Conservation (phyloP, 64 coral and sea anemone species). For the Montipora cactus region DNA sequence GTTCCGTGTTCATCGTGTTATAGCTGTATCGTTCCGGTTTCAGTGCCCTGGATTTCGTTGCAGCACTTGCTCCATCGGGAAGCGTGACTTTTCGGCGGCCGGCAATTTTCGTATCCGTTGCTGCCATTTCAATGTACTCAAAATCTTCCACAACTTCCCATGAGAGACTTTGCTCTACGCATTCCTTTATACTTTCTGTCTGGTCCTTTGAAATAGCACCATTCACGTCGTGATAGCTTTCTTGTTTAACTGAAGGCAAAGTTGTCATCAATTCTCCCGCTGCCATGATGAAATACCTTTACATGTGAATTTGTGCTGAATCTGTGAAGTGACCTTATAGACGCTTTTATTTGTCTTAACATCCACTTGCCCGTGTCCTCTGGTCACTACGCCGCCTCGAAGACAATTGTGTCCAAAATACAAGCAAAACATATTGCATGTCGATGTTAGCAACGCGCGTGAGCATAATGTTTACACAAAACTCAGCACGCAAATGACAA, state of each 20-base stretch:
- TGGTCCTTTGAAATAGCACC: neutral
- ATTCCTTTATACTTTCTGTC: neutral
- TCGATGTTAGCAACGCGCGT: constrained; percentile 11
- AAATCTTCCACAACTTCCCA: neutral
- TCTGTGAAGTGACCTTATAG: neutral
- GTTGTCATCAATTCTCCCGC: neutral
- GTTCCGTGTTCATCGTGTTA: neutral
- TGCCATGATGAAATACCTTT: constrained; percentile 15
- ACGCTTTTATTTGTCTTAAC: neutral
- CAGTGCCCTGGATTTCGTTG: neutral
- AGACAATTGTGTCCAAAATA: neutral
- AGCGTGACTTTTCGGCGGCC: neutral
- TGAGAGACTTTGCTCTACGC: neutral
- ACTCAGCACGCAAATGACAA: neutral
- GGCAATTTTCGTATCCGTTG: neutral
- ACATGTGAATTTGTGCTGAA: no score
- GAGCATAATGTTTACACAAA: constrained; percentile 14
- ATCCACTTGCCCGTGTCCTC: neutral
- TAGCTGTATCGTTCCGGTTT: neutral
- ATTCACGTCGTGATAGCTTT: neutral
- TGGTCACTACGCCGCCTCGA: neutral
- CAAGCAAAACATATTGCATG: neutral
- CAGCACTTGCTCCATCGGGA: neutral
- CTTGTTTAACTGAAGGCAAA: constrained; percentile 11
- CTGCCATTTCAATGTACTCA: neutral